Evolutionary conservation across 2,888 invertebrate species (phyloP).

Genomic region (Crioceris asparagi): DNA sequence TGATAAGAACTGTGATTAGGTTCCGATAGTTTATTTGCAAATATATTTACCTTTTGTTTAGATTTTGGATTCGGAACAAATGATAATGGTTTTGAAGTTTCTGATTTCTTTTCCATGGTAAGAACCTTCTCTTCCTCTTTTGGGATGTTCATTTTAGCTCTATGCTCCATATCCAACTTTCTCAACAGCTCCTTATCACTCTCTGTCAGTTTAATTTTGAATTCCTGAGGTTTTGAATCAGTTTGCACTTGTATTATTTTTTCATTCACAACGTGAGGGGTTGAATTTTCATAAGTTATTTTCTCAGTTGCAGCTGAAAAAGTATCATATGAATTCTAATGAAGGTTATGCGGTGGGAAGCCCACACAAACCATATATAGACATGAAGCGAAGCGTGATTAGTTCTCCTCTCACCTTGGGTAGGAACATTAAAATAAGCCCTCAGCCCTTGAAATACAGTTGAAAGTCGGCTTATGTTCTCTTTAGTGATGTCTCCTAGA

Average conservation of each 20-base stretch:
- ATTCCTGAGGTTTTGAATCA: conserved; percentile 24
- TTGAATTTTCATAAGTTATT: not conserved
- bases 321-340: too few relatives aligned
- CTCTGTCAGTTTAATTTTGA: conserved; percentile 40
- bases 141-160: conserved; percentile 28
- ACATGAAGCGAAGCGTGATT: too few relatives aligned
- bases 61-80: conserved; percentile 30
- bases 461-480: conserved; percentile 50
- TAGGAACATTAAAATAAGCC: conserved; percentile 43
- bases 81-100: conserved; percentile 8
- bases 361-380: too few relatives aligned
- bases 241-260: conserved; percentile 4
- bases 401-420: too few relatives aligned
- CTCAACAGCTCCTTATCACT: conserved; percentile 41
- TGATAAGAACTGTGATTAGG: too few relatives aligned
- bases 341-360: too few relatives aligned
- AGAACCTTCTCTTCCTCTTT: conserved; percentile 12
- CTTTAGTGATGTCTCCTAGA: conserved; percentile 41
- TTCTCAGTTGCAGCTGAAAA: too few relatives aligned
- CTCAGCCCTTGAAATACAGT: conserved; percentile 62
- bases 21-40: too few relatives aligned
- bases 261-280: not conserved
- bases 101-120: conserved; percentile 12
- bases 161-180: conserved; percentile 43
- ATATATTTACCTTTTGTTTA: conserved; percentile 29